Evolutionary conservation across 2,113 vertebrate genomes (phyloP).

Genomic region (Oryctolagus cuniculus): mOryCun1.1 NC_091445.1:20831501-20832000

Average conservation of each 20-base stretch:
- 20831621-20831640: neutral
- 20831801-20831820: neutral
- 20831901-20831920: neutral
- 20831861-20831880: neutral
- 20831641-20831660: neutral
- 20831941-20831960: neutral
- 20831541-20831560: neutral
- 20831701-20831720: neutral
- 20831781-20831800: constrained; percentile 27
- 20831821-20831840: neutral
- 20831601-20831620: neutral
- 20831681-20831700: constrained; percentile 35
- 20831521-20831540: neutral
- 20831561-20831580: neutral
- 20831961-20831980: neutral
- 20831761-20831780: constrained; percentile 11
- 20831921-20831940: neutral
- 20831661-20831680: neutral
- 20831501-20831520: neutral
- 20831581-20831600: neutral
- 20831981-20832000: neutral
- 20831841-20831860: neutral
- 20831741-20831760: neutral
- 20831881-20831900: neutral
- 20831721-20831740: neutral